Evolutionary conservation across 2,888 invertebrate genomes (phyloP).

Genomic region (Nipponacmea schrenckii): DNA sequence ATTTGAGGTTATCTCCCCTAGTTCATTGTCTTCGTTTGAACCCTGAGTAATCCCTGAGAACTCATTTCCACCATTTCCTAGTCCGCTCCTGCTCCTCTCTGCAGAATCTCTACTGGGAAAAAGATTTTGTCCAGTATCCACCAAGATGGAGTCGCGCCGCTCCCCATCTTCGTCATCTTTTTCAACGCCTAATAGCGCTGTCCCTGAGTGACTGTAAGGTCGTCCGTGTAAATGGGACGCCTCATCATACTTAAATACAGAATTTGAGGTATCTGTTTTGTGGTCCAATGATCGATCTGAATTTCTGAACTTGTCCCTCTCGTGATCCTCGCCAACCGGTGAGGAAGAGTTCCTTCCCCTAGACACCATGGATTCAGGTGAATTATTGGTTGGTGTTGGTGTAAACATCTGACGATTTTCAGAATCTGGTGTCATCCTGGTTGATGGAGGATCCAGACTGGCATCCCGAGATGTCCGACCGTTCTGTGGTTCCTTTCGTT

Average conservation of each 20-base stretch:
- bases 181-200: not conserved
- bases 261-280: not conserved
- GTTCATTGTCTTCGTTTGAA: conserved; percentile 14
- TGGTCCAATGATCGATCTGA: not conserved
- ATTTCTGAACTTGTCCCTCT: not conserved
- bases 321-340: conserved; percentile 12
- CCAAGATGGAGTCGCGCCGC: conserved; percentile 9
- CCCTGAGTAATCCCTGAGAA: conserved; percentile 7
- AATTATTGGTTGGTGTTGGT: conserved; percentile 18
- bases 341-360: not conserved
- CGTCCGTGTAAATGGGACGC: not conserved
- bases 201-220: conserved; percentile 7
- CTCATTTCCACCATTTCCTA: conserved; percentile 1
- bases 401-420: conserved; percentile 17
- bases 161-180: conserved; percentile 10
- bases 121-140: not conserved
- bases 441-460: conserved; percentile 21
- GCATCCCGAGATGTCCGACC: conserved; percentile 13
- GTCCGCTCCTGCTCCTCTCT: not conserved
- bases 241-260: conserved; percentile 1
- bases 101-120: not conserved
- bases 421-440: not conserved
- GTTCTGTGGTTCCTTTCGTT: conserved; percentile 26
- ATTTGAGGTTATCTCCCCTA: not conserved
- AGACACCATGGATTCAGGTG: conserved; percentile 21